Evolutionary conservation across 2,797 vertebrate genomes (phyloP).

Genomic region (Rhinophrynus dorsalis): DNA sequence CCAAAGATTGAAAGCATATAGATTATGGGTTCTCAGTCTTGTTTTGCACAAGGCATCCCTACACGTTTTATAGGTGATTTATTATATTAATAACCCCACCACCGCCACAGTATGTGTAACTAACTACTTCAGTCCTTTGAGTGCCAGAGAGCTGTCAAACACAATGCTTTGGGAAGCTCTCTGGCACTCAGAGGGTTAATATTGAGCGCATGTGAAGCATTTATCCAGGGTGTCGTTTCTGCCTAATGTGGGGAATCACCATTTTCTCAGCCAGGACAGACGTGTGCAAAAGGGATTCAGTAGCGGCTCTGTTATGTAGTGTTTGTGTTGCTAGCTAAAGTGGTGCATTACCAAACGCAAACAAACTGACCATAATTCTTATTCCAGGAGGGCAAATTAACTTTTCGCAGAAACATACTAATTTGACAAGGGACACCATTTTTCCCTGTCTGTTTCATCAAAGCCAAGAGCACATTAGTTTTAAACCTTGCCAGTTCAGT

Average conservation of each 20-base stretch:
- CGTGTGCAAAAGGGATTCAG: conserved; percentile 21
- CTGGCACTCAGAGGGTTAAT: too few species aligned
- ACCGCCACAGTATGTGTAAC: too few species aligned
- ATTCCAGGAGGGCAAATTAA: conserved; percentile 29
- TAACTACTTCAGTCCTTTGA: too few species aligned
- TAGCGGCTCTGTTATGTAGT: conserved; percentile 21
- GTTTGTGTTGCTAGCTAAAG: conserved; percentile 42
- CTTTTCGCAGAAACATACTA: conserved; percentile 12
- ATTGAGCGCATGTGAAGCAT: conserved; percentile 16
- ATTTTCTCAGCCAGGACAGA: neutral
- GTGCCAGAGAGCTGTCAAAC: too few species aligned
- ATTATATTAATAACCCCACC: too few species aligned
- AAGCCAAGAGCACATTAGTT: conserved; percentile 23
- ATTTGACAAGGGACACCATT: conserved; percentile 31
- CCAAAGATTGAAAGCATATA: too few species aligned
- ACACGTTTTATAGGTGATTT: too few species aligned
- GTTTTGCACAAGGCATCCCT: too few species aligned
- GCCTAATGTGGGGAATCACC: conserved; percentile 5
- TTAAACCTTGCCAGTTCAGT: conserved; percentile 35
- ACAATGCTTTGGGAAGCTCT: too few species aligned
- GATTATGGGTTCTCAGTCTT: too few species aligned
- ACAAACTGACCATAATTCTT: neutral
- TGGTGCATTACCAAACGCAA: conserved; percentile 31
- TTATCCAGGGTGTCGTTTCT: neutral
- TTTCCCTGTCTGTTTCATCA: conserved; percentile 29